Conservation (phyloP, 1,140 invertebrate genomes). For the Drosophila suzukii region DNA sequence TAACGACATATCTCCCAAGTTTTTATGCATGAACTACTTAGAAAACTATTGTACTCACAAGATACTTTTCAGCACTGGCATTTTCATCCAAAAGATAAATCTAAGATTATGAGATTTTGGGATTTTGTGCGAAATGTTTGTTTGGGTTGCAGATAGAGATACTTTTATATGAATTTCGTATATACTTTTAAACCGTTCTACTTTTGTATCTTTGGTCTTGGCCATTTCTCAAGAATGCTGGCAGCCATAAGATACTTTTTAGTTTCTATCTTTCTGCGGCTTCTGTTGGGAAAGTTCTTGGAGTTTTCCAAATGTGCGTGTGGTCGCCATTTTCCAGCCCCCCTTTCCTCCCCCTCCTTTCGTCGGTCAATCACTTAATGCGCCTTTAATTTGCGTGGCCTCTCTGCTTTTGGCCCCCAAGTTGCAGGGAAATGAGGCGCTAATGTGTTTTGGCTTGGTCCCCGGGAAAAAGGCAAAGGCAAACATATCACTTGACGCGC, state of each 20-base stretch:
- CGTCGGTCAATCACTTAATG: conserved; percentile 54
- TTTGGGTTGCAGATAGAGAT: conserved; percentile 9
- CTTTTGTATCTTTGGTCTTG: conserved; percentile 11
- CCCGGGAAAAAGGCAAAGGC: conserved; percentile 43
- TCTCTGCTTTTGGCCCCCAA: conserved; percentile 46
- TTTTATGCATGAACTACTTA: conserved; percentile 1
- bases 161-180: conserved; percentile 22
- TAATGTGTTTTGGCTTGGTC: conserved; percentile 71
- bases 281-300: conserved; percentile 24
- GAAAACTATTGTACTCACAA: conserved; percentile 7
- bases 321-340: conserved; percentile 33
- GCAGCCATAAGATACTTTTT: conserved; percentile 31
- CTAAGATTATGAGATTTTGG: conserved; percentile 27
- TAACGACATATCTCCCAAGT: background rate
- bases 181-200: conserved; percentile 11
- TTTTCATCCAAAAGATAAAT: conserved; percentile 29
- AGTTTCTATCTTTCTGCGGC: conserved; percentile 20
- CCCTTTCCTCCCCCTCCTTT: background rate
- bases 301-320: conserved; percentile 25
- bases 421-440: conserved; percentile 73
- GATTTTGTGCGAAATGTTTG: conserved; percentile 23
- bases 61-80: conserved; percentile 30
- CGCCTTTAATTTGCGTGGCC: conserved; percentile 71
- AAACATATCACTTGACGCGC: conserved; percentile 81
- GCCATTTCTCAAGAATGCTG: conserved; percentile 15